Conservation (phyloP, 2,888 invertebrate genomes). For the Anodontia alba region DNA sequence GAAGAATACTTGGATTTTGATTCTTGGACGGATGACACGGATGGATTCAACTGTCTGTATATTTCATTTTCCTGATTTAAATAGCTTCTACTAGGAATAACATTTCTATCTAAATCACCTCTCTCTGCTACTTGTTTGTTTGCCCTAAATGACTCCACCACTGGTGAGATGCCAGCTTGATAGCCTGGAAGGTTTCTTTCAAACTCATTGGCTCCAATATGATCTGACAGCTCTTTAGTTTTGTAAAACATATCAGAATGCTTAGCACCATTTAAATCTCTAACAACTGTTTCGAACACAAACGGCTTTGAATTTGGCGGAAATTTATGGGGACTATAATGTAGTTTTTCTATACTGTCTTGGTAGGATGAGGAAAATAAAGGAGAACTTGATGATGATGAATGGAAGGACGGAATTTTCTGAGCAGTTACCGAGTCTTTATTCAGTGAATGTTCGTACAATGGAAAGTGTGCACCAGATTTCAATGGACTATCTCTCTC, state of each 20-base stretch:
- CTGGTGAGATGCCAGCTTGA: not conserved
- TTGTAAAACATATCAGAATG: not conserved
- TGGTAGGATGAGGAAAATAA: not conserved
- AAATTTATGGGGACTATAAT: not conserved
- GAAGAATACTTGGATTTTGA: not conserved
- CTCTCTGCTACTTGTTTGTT: no score
- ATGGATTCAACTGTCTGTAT: not conserved
- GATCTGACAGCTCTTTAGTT: no score
- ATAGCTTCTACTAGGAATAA: not conserved
- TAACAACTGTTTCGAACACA: not conserved
- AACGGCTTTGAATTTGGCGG: not conserved
- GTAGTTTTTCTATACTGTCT: not conserved
- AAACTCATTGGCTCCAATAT: no score
- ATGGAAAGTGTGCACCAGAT: not conserved
- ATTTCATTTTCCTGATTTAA: not conserved
- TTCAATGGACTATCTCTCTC: not conserved
- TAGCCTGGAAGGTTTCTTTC: no score
- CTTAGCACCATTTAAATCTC: slow-evolving; percentile 9
- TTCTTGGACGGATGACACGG: not conserved
- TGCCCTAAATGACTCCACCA: not conserved
- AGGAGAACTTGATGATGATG: not conserved
- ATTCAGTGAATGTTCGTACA: not conserved
- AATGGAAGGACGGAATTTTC: slow-evolving; percentile 3
- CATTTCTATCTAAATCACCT: not conserved
- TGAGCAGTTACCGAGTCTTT: not conserved